Evolutionary conservation across 2,113 vertebrate species (phyloP), one percentile per base, ranked within the genome.

Genomic region (Ictalurus punctatus): DNA sequence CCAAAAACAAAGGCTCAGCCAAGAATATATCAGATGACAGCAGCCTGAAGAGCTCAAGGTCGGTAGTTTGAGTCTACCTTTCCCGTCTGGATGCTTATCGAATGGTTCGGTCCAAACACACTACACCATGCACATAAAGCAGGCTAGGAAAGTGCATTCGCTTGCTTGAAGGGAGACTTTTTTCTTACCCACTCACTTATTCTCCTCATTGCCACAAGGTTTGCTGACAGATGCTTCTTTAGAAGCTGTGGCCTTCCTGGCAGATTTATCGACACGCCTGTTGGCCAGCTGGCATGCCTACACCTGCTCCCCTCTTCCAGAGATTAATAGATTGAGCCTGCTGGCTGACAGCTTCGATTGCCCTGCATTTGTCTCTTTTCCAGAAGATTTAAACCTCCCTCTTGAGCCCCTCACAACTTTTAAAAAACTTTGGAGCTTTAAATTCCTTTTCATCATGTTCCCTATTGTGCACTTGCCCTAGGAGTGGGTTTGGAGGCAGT

Each of bases 41-140:
- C 93, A 99, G 97, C 94, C 94, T 98, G 82, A 99, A 99, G 95
- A 96, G 97, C 91, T 96, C 97, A 95, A 99, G 98, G 98, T 99
- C 88, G 96, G 97, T 94, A 63, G 30, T 84, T 40, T 37, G 73
- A 87, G 19, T 65, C 63, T 81, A 19, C 12, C 14, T 61, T 17
- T 58, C 48, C 40, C 67, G 56, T 86, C 90, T 63, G 88, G 88
- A 40, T 48, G 48, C 61, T 0, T 84, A 58, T 37, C 9, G 21
- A 81, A 76, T 56, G 21, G 74, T 87, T 69, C 21, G 5, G 10
- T 19, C 44, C 30, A 79, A 83, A 59, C 44, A 17, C 19, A 61
- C 67, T 61, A 25, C 23, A 48, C n/a, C 34, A 63, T 65, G 59
- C 73, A 59, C 54, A 74, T 69, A 78, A 58, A 86, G 9, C n/a